Evolutionary conservation across 2,113 vertebrate species (phyloP).

Genomic region (Toxotes jaculatrix): DNA sequence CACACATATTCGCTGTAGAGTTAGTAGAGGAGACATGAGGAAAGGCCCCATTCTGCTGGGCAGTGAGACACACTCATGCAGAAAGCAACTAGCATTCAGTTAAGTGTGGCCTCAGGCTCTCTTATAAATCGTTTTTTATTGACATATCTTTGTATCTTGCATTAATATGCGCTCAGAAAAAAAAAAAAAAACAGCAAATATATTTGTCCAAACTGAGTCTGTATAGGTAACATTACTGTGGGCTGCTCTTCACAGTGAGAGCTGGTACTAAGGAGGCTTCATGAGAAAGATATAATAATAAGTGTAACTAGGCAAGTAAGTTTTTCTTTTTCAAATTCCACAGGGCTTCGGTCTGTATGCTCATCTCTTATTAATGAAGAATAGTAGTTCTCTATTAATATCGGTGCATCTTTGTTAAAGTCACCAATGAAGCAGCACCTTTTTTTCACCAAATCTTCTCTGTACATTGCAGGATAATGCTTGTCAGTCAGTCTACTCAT

Average conservation of each 20-base stretch:
- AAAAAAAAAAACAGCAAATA: not conserved
- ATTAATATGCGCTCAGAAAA: not conserved
- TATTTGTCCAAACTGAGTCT: not conserved
- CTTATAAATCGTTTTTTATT: not conserved
- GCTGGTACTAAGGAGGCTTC: not conserved
- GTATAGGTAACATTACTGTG: not conserved
- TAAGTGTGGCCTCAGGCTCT: constrained; percentile 70
- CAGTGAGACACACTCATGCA: constrained; percentile 55
- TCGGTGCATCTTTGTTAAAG: not conserved
- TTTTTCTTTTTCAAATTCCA: not conserved
- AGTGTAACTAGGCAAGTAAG: no score
- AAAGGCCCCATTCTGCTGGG: constrained; percentile 55
- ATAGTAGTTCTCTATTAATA: no score
- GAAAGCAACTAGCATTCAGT: constrained; percentile 49
- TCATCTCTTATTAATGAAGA: not conserved
- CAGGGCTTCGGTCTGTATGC: not conserved
- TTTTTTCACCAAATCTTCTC: not conserved
- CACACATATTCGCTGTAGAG: constrained; percentile 34
- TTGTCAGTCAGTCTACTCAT: not conserved
- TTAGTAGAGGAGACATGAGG: constrained; percentile 51
- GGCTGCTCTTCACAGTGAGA: not conserved
- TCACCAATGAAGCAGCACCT: not conserved
- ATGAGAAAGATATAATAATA: not conserved
- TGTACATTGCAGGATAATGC: not conserved
- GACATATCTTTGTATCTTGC: not conserved